phyloP scores from a whole-genome alignment of 1,140 invertebrate species.

The Stegodyphus mimosarum region DNA sequence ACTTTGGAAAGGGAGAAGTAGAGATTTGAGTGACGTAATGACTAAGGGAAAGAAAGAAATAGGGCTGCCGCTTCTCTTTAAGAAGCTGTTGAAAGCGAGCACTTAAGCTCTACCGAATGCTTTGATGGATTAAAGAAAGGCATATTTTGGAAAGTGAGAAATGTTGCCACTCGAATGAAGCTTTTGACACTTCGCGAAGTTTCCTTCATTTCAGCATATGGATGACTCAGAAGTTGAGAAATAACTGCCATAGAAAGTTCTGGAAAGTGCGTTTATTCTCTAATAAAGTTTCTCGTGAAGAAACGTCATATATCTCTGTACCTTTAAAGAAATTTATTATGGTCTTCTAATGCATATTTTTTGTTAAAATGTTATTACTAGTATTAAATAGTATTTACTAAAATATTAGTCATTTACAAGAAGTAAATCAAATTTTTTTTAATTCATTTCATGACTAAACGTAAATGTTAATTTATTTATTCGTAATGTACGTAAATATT shows the following conservation, averaged over 20 bases:
- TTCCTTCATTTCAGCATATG: conserved; percentile 35
- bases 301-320: too few relatives aligned
- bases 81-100: conserved; percentile 15
- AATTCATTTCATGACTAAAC: too few relatives aligned
- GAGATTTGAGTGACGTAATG: conserved; percentile 10
- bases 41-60: background rate
- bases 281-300: background rate
- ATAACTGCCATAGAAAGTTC: conserved; percentile 25
- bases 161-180: background rate
- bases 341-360: too few relatives aligned
- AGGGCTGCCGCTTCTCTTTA: background rate
- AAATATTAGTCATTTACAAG: too few relatives aligned
- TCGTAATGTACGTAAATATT: too few relatives aligned
- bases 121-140: conserved; percentile 36
- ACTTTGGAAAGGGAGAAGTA: background rate
- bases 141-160: conserved; percentile 2
- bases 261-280: conserved; percentile 21
- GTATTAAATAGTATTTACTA: too few relatives aligned
- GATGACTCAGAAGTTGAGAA: conserved; percentile 16
- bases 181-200: conserved; percentile 32
- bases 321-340: too few relatives aligned
- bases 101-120: conserved; percentile 3
- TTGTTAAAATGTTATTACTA: too few relatives aligned
- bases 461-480: too few relatives aligned
- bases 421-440: too few relatives aligned